These are phyloP conservation scores for Tethea ocularis DNA, from an alignment of 2,888 invertebrate species.

Conservation along the genomic window DNA sequence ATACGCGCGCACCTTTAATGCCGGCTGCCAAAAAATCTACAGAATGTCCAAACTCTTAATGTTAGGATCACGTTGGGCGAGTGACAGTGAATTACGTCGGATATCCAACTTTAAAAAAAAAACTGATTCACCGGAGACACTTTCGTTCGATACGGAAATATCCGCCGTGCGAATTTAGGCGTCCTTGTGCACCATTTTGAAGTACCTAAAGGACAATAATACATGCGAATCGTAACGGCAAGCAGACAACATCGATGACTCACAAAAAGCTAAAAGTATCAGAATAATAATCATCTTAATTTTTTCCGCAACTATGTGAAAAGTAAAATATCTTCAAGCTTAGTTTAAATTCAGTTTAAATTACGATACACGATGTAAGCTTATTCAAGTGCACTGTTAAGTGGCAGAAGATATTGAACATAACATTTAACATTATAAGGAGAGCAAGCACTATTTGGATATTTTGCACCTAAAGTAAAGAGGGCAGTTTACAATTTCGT, in stretches of 20 bases:
- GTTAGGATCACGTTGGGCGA: slow-evolving; percentile 59
- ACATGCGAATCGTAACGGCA: slow-evolving; percentile 46
- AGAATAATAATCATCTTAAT: neutral
- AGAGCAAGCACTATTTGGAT: slow-evolving; percentile 53
- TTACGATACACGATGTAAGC: neutral
- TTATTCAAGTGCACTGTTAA: slow-evolving; percentile 17
- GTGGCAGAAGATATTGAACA: slow-evolving; percentile 29
- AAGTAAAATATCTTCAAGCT: neutral
- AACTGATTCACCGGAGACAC: slow-evolving; percentile 75
- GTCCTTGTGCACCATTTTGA: slow-evolving; percentile 76
- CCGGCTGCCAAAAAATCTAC: slow-evolving; percentile 61
- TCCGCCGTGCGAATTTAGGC: slow-evolving; percentile 69
- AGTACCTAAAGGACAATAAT: slow-evolving; percentile 74
- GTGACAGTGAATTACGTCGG: slow-evolving; percentile 71
- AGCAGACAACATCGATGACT: slow-evolving; percentile 57
- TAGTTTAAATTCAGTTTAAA: neutral
- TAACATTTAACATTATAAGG: slow-evolving; percentile 33
- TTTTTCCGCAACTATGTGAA: neutral
- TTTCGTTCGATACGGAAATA: slow-evolving; percentile 79
- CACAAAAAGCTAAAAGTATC: slow-evolving; percentile 41
- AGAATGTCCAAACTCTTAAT: slow-evolving; percentile 66
- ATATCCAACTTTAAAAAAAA: slow-evolving; percentile 60
- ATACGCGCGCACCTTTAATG: slow-evolving; percentile 35
- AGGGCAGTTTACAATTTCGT: slow-evolving; percentile 82
- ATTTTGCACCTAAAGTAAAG: slow-evolving; percentile 73